Percentiles rank a stretch among this genome's conserved stretches.
These are phyloP conservation scores for Drosophila picticornis DNA, from an alignment of 2,888 invertebrate species.

Conservation along the genomic window DNA sequence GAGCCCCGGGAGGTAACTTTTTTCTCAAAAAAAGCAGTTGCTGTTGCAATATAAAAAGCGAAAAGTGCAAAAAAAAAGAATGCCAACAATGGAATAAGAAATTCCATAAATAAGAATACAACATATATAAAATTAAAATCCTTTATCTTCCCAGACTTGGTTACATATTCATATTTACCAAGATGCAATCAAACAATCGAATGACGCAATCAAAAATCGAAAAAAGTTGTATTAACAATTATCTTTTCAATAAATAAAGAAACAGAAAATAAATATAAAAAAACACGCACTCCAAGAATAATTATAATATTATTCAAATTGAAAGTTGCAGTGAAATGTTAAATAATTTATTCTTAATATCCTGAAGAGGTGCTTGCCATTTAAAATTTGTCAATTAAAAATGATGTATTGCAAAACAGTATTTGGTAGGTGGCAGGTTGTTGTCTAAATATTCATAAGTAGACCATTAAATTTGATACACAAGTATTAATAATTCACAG, in stretches of 20 bases:
- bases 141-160: background rate
- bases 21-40: conserved; percentile 17
- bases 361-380: background rate
- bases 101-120: background rate
- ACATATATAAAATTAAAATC: background rate
- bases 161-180: background rate
- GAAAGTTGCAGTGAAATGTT: background rate
- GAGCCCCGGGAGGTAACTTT: conserved; percentile 29
- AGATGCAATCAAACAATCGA: background rate
- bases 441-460: background rate
- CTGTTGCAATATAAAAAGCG: conserved; percentile 31
- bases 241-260: background rate
- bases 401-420: background rate
- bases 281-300: background rate
- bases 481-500: background rate
- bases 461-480: background rate
- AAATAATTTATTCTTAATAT: background rate
- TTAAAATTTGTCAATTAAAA: background rate
- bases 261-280: no score
- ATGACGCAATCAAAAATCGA: background rate
- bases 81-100: background rate
- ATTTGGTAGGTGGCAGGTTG: background rate
- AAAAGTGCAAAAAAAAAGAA: conserved; percentile 4
- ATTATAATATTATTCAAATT: background rate
- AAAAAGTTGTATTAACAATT: fast-evolving